Evolutionary conservation across 2,888 invertebrate genomes (phyloP), one percentile per base, ranked within the genome.

Genomic region (Aspidiotus rigidus): DNA sequence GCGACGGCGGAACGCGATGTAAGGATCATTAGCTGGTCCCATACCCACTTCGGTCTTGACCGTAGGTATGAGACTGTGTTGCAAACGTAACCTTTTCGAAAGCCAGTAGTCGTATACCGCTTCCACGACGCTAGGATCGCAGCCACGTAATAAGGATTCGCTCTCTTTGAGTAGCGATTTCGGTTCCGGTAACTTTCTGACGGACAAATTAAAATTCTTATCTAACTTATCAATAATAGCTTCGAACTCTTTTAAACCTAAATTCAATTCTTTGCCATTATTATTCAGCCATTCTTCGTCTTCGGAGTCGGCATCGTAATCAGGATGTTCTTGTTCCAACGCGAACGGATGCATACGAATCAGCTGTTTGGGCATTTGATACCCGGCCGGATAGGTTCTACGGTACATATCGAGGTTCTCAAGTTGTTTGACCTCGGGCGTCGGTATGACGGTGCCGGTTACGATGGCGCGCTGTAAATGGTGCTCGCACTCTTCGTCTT

Each of bases 401-500:
- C 91, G 89, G 83, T 93, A 93, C 80, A 86, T 86, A 77, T 86
- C 87, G 77, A 84, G 84, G 81, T 90, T 88, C 76, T 85, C 84
- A 78, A 89, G 85, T 78, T 87, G 86, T 79, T 87, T 87, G 75
- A 97, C 94, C 82, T 97, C 96, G 72, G 98, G 99, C 75, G 97
- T 97, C 73, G 99, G 99, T 83, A 99, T 99, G 77, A 96, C 95
- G 79, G 94, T 87, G 77, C 93, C 93, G 75, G 96, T 92, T 80
- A 93, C 92, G 82, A 99, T 93, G 74, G 98, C 99, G 81, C 95
- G 86, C 84, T 98, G 98, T 77, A 99, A 87, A 84, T 99, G 99
- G 82, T 96, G 96, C 84, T 99, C 99, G 86, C 95, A 93, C 90
- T 99, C 99, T 85, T 99, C 99, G 85, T 99, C 98, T 86, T 99